A percentile compares a stretch with the other conserved stretches of the same genome.
phyloP scores from a whole-genome alignment of 2,113 vertebrate species.

The Nycticorax nycticorax region DNA sequence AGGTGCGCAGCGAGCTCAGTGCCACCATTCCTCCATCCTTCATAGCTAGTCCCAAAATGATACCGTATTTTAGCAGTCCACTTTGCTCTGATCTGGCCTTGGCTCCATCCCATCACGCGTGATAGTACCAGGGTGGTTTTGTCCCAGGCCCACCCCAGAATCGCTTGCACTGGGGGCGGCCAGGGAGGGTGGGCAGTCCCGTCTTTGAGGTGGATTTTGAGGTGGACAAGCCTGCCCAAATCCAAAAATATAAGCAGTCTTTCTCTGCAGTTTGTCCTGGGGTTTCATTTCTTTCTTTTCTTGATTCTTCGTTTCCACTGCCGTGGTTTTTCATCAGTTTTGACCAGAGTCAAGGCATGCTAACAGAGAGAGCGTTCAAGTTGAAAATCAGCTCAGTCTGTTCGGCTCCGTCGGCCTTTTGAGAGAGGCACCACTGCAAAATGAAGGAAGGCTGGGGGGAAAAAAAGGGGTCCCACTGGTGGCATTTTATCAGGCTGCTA shows the following conservation, averaged over 20 bases:
- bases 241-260: neutral
- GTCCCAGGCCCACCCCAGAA: neutral
- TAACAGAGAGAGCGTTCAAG: neutral
- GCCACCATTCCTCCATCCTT: neutral
- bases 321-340: neutral
- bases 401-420: neutral
- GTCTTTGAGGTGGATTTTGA: neutral
- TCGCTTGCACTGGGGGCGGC: rapidly evolving
- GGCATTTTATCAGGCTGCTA: neutral
- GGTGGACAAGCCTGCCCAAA: neutral
- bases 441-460: neutral
- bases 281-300: conserved; percentile 1
- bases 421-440: neutral
- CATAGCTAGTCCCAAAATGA: neutral
- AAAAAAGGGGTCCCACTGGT: neutral
- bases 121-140: neutral
- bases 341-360: neutral
- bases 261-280: neutral
- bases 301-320: conserved; percentile 24
- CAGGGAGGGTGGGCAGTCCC: neutral
- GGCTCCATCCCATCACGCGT: rapidly evolving
- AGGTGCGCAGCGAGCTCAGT: neutral
- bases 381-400: neutral
- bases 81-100: neutral
- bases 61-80: neutral